These are phyloP conservation scores for Acanthopagrus latus DNA, from an alignment of 2,797 vertebrate genomes.

Conservation along the genomic window DNA sequence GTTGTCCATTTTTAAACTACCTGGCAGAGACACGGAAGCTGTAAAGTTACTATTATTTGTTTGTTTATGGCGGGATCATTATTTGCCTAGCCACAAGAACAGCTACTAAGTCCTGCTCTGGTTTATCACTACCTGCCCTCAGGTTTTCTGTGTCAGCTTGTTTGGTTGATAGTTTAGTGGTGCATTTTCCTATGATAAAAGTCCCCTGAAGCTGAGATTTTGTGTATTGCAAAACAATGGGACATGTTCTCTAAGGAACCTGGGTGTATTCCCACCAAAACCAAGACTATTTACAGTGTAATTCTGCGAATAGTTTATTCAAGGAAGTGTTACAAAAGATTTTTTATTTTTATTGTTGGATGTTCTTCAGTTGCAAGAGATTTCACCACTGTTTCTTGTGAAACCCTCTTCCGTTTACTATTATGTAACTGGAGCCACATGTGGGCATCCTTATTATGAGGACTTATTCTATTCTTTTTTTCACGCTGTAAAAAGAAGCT, in stretches of 20 bases:
- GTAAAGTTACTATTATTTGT: no score
- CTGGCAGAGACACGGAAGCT: no score
- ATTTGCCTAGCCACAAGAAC: background rate
- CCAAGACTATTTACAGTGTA: conserved; percentile 11
- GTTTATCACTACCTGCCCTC: background rate
- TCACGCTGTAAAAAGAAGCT: background rate
- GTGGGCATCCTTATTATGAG: conserved; percentile 6
- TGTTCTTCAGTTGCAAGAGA: conserved; percentile 22
- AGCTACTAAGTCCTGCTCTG: background rate
- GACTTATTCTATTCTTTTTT: conserved; percentile 3
- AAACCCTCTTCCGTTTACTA: conserved; percentile 32
- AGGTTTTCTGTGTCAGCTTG: background rate
- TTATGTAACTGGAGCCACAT: conserved; percentile 7
- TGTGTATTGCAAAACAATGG: conserved; percentile 17
- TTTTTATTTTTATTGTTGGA: conserved; percentile 34
- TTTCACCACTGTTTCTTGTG: conserved; percentile 27
- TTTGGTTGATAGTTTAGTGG: background rate
- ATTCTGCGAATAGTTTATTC: conserved; percentile 62
- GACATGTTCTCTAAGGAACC: conserved; percentile 29
- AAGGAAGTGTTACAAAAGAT: conserved; percentile 46
- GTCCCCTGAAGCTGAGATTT: background rate
- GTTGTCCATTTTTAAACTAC: background rate
- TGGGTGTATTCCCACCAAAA: conserved; percentile 11
- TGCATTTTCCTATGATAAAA: background rate
- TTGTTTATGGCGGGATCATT: no score